These are phyloP conservation scores for Trichacis sp. DNA, from an alignment of 2,888 invertebrate species.

Conservation along the genomic window DNA sequence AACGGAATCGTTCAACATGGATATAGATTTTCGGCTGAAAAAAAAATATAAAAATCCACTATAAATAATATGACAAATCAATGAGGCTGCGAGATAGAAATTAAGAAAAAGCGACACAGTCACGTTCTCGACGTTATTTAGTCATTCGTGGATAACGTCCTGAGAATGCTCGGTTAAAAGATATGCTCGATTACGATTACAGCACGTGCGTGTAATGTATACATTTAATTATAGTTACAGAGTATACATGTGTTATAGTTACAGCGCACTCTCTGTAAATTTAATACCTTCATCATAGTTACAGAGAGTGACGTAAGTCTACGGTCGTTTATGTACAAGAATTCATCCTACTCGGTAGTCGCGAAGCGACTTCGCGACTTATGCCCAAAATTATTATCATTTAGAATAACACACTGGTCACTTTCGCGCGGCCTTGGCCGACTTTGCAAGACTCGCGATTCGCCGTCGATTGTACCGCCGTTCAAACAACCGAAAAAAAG, in stretches of 20 bases:
- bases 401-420: constrained; percentile 54
- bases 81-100: neutral
- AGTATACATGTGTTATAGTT: constrained; percentile 7
- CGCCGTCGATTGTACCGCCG: constrained; percentile 33
- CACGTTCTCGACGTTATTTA: constrained; percentile 15
- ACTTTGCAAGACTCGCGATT: constrained; percentile 34
- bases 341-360: constrained; percentile 52
- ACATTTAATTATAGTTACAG: constrained; percentile 35
- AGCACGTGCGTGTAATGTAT: constrained; percentile 41
- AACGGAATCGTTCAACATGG: neutral
- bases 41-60: constrained; percentile 6
- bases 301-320: constrained; percentile 54
- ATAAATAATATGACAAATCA: constrained; percentile 5
- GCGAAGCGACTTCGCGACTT: constrained; percentile 48
- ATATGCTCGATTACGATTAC: constrained; percentile 36
- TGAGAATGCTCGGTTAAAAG: constrained; percentile 36
- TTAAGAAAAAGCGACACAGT: constrained; percentile 16
- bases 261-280: neutral
- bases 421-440: constrained; percentile 41
- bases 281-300: constrained; percentile 37
- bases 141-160: constrained; percentile 34
- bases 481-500: constrained; percentile 38
- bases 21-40: neutral
- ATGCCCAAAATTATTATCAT: constrained; percentile 56
- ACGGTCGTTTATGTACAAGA: constrained; percentile 55